Conservation (phyloP, 2,113 vertebrate genomes). For the Nesoenas mayeri region DNA sequence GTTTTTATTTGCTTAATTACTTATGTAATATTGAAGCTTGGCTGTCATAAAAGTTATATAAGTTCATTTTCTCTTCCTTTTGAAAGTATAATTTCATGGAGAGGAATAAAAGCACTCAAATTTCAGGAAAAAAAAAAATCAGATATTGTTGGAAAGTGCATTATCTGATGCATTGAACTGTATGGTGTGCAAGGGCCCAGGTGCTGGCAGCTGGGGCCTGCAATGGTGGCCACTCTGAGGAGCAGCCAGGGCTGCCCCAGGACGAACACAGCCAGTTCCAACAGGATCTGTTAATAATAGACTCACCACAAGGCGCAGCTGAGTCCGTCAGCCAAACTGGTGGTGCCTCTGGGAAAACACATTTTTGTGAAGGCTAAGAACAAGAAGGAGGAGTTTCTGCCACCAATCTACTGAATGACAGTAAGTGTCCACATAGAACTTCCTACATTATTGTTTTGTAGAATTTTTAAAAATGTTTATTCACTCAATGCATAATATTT, state of each 20-base stretch:
- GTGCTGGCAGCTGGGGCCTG: fast-evolving
- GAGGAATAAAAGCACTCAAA: not conserved
- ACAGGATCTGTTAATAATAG: fast-evolving
- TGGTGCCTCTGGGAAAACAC: not conserved
- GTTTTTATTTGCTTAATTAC: not conserved
- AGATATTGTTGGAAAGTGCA: not conserved
- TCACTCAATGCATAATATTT: not conserved
- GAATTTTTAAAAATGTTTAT: not conserved
- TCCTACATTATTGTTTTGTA: not conserved
- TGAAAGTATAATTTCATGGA: not conserved
- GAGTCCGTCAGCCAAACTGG: not conserved
- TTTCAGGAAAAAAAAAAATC: not conserved
- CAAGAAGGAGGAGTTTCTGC: not conserved
- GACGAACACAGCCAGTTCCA: fast-evolving
- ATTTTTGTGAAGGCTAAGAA: not conserved
- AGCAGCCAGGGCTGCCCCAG: too few relatives aligned
- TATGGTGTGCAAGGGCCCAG: not conserved
- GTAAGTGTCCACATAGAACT: not conserved
- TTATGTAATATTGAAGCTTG: not conserved
- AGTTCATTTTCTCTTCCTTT: not conserved
- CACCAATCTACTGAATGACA: not conserved
- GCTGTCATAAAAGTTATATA: not conserved
- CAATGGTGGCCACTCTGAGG: not conserved
- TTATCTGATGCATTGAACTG: not conserved
- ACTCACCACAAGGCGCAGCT: not conserved